Evolutionary conservation across 2,888 invertebrate species (phyloP), one percentile per base, ranked within the genome.

Genomic region (Leucozona laternaria): DNA sequence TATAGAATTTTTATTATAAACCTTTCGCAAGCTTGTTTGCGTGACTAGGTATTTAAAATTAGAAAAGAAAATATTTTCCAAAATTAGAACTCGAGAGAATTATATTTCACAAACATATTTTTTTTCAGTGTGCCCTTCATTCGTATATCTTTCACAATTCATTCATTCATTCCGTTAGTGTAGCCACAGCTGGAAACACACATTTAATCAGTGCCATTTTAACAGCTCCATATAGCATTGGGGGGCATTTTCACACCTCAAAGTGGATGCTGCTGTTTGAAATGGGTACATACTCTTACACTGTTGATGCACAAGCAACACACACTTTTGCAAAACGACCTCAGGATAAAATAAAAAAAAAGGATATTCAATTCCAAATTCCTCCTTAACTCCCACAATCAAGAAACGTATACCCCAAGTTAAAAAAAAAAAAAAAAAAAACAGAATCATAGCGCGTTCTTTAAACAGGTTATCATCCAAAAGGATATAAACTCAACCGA

Each of bases 381-480:
- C 20, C 28, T 15, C 45, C 13, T 20, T 13, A n/a, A 17, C 37
- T n/a, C 13, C 25, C 17, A 28, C 22, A 20, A 34, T 17, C 34
- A 64, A 5, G 31, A 31, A 28, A 62, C 40, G 45, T 45, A 45
- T 10, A 45, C 17, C 15, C 10, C 4, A 15, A 40, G n/a, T 11
- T 2, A 13, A 50, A 43, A 43, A 13, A 11, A 28, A 13, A 11
- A 28, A n/a, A 55, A 58, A 43, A 57, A 55, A 79, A 68, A 40
- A 17, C 28, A 53, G 45, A 72, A 73, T 78, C 71, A 72, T 66
- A 22, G 53, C 77, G 53, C 70, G 31, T 48, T 7, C 73, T 73
- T 78, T 73, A 73, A 83, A 58, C 76, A 58, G 72, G 81, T 77
- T 85, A 77, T 72, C 85, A 85, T 77, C 72, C 50, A 72, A 77